A percentile compares a stretch with the other conserved stretches of the same genome.
Conservation (phyloP, 1,140 invertebrate genomes). For the Onthophagus taurus region DNA sequence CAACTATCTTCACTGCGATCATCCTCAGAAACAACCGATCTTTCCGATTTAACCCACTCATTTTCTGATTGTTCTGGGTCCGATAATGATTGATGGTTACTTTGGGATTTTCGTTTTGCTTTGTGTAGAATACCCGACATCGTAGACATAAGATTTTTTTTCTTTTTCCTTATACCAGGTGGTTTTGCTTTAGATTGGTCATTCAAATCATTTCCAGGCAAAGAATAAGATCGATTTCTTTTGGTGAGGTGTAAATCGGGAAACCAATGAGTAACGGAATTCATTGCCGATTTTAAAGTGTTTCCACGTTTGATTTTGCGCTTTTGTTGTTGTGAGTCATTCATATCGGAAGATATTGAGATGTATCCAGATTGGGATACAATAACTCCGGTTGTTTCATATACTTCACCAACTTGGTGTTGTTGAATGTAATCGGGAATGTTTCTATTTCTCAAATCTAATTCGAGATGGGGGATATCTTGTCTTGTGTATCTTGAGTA, state of each 20-base stretch:
- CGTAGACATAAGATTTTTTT: slow-evolving; percentile 69
- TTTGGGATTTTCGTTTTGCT: slow-evolving; percentile 52
- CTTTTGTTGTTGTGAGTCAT: slow-evolving; percentile 43
- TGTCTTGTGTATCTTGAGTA: slow-evolving; percentile 33
- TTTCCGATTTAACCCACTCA: slow-evolving; percentile 52
- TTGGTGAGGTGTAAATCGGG: slow-evolving; percentile 71
- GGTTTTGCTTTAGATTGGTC: slow-evolving; percentile 40
- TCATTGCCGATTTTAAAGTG: slow-evolving; percentile 70
- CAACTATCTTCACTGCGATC: slow-evolving; percentile 64
- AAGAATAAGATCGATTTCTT: slow-evolving; percentile 67
- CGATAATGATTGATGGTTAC: slow-evolving; percentile 52
- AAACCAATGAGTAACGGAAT: slow-evolving; percentile 67
- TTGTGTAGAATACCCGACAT: slow-evolving; percentile 72
- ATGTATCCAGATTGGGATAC: slow-evolving; percentile 78
- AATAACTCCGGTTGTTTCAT: slow-evolving; percentile 50
- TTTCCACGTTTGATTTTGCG: slow-evolving; percentile 62
- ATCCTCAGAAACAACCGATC: slow-evolving; percentile 57
- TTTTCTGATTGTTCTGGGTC: slow-evolving; percentile 71
- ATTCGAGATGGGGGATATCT: slow-evolving; percentile 35
- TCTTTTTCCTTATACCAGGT: slow-evolving; percentile 49
- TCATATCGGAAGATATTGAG: slow-evolving; percentile 60
- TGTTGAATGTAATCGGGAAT: slow-evolving; percentile 37
- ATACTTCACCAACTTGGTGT: slow-evolving; percentile 27
- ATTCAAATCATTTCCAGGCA: slow-evolving; percentile 55
- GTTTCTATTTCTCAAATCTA: slow-evolving; percentile 39